A percentile compares a stretch with the other conserved stretches of the same genome.
phyloP scores from a whole-genome alignment of 2,113 vertebrate species.

The Bubo scandiacus region DNA sequence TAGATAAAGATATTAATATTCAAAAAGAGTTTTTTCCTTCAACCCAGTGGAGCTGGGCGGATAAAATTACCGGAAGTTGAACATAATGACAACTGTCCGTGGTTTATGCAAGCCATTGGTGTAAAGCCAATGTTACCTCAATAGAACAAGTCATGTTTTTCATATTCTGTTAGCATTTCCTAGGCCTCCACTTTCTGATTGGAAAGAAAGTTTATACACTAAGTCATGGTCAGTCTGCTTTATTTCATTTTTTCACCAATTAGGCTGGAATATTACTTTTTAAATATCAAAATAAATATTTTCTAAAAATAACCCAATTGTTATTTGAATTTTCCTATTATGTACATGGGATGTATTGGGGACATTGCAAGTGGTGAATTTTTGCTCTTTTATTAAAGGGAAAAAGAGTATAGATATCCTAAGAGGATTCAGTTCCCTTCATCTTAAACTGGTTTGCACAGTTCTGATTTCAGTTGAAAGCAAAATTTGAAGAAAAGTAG shows the following conservation, averaged over 20 bases:
- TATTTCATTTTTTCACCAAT: neutral
- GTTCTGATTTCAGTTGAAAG: neutral
- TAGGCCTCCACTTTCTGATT: neutral
- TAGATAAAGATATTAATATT: neutral
- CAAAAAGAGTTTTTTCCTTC: constrained; percentile 40
- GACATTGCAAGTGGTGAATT: neutral
- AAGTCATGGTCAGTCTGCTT: neutral
- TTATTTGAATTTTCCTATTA: neutral
- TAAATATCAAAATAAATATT: neutral
- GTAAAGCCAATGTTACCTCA: neutral
- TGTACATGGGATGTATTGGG: fast-evolving
- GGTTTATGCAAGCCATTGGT: neutral
- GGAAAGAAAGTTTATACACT: neutral
- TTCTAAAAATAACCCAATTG: neutral
- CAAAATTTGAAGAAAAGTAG: neutral
- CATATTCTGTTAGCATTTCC: neutral
- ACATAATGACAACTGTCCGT: neutral
- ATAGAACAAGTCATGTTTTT: constrained; percentile 20
- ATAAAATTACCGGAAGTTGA: constrained; percentile 50
- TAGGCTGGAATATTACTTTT: neutral
- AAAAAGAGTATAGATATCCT: neutral
- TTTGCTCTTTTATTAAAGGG: neutral
- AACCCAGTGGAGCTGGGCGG: constrained; percentile 22
- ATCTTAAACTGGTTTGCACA: neutral
- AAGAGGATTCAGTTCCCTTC: neutral